A percentile compares a stretch with the other conserved stretches of the same genome.
Conservation (phyloP, 2,113 vertebrate genomes). For the Dicentrarchus labrax region DNA sequence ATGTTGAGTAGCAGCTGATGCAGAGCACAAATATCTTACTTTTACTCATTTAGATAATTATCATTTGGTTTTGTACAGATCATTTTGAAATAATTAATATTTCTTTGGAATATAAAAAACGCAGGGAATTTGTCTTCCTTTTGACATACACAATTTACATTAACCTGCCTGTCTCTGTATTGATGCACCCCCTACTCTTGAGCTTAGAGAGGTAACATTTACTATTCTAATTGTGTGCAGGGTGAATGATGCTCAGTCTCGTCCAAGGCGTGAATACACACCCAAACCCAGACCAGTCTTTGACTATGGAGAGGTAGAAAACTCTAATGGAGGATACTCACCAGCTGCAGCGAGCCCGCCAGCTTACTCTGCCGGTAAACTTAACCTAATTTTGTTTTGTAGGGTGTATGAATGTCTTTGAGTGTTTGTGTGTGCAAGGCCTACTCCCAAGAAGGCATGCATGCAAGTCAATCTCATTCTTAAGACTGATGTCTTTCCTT, state of each 20-base stretch:
- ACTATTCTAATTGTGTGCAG: conserved; percentile 75
- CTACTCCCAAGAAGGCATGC: neutral
- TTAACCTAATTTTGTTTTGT: neutral
- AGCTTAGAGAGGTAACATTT: conserved; percentile 15
- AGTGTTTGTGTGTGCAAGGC: neutral
- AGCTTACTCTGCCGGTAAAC: conserved; percentile 76
- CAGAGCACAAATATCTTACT: neutral
- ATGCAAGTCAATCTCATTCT: neutral
- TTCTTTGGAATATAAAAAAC: neutral
- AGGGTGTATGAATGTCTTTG: neutral
- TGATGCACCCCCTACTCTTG: neutral
- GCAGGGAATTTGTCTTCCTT: neutral
- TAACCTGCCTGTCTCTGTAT: neutral
- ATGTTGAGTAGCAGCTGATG: conserved; percentile 5
- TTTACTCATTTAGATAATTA: neutral
- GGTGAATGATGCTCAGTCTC: conserved; percentile 88
- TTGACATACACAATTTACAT: too few species aligned
- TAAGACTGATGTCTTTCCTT: conserved; percentile 58
- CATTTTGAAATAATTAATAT: neutral
- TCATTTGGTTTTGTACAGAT: neutral
- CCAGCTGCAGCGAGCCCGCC: conserved; percentile 56
- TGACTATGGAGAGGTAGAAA: conserved; percentile 85
- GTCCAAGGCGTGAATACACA: conserved; percentile 88
- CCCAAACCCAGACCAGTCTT: conserved; percentile 89
- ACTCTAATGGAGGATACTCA: conserved; percentile 89